phyloP scores from a whole-genome alignment of 2,113 vertebrate species.

The Coptodon rendalli region DNA sequence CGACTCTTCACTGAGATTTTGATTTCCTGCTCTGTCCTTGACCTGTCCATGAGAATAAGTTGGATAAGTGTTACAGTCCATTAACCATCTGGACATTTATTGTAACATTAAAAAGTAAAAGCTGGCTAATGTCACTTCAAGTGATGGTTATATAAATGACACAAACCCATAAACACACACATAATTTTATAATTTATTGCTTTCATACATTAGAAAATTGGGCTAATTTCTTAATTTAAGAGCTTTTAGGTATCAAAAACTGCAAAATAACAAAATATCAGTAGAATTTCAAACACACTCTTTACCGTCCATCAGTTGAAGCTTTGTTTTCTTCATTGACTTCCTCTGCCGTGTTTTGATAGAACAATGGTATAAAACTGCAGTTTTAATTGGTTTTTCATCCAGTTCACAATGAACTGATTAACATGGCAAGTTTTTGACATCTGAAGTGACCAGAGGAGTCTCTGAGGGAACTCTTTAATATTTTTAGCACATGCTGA shows the following conservation, averaged over 20 bases:
- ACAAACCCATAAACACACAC: neutral
- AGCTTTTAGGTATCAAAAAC: neutral
- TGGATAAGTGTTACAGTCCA: neutral
- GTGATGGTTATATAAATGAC: neutral
- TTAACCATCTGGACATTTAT: neutral
- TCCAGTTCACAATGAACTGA: neutral
- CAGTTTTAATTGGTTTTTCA: neutral
- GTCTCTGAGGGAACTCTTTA: neutral
- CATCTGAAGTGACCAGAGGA: neutral
- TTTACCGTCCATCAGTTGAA: neutral
- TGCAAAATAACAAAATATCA: neutral
- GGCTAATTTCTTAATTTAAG: neutral
- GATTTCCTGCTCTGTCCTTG: neutral
- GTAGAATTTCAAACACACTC: neutral
- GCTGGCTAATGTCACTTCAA: neutral
- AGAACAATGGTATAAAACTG: neutral
- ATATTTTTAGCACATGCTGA: neutral
- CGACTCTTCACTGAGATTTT: neutral
- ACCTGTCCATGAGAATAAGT: neutral
- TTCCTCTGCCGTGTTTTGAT: neutral
- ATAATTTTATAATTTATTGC: neutral
- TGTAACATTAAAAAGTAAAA: neutral
- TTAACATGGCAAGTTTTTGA: neutral
- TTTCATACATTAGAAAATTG: neutral
- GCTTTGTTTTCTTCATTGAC: neutral